Percentiles rank a stretch among this genome's conserved stretches.
Conservation (phyloP, 2,888 invertebrate genomes). For the Cosmorhoe ocellata region DNA sequence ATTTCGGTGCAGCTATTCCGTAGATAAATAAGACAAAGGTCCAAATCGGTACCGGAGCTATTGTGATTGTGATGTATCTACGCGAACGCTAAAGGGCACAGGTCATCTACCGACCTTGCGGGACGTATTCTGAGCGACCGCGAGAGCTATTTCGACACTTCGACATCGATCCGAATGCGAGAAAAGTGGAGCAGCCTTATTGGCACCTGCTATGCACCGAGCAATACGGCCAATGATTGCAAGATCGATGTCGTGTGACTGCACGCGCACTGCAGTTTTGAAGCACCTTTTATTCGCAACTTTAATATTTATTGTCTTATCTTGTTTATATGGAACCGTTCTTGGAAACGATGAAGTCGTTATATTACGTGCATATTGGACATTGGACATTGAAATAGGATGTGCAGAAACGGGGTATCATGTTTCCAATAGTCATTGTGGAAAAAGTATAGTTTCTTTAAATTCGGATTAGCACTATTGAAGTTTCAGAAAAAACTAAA, state of each 20-base stretch:
- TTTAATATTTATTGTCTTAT: conserved; percentile 10
- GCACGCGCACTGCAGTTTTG: conserved; percentile 34
- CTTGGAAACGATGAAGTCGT: conserved; percentile 2
- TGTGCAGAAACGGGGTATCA: not conserved
- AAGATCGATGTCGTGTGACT: conserved; percentile 47
- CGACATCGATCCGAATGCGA: conserved; percentile 63
- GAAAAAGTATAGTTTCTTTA: no score
- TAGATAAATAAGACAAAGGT: conserved; percentile 43
- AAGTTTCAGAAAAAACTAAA: no score
- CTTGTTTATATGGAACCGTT: not conserved
- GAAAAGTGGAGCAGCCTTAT: conserved; percentile 68
- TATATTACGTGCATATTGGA: not conserved
- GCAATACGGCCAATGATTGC: conserved; percentile 55
- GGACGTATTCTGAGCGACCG: conserved; percentile 59
- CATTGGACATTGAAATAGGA: not conserved
- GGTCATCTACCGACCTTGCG: conserved; percentile 65
- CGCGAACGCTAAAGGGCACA: conserved; percentile 56
- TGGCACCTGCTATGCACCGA: conserved; percentile 68
- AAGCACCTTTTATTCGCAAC: conserved; percentile 19
- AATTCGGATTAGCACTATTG: no score
- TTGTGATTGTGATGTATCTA: conserved; percentile 45
- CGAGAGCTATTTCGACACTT: conserved; percentile 63
- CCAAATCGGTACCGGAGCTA: conserved; percentile 42
- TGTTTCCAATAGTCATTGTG: not conserved
- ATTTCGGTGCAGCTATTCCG: conserved; percentile 30